Base-by-base conservation (phyloP, 53 echinoderm and acorn worm species). In the Astropecten irregularis region DNA sequence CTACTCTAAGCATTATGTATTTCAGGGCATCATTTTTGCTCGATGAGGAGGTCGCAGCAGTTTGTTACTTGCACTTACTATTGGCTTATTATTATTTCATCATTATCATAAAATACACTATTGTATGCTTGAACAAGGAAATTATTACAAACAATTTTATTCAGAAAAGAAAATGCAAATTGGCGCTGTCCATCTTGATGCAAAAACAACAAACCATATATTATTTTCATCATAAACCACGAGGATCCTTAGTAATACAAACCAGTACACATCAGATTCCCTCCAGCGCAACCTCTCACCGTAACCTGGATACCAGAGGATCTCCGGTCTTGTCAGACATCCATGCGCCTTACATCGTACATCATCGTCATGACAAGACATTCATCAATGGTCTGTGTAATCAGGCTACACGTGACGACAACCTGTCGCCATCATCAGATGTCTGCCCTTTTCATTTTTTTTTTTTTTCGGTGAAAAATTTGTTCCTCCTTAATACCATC, bases 401-500 rank as follows among this genome's bases (percentile, higher is more conserved):
- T 38, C 74, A 74, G 74, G 74, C 74, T 56, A 74, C 39, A 15
- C 0, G n/a, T 55, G 56, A 57, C 56, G 74, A 39, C 74, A 74
- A 73, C 73, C 73, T 74, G 74, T 56, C 73, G 73, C 73, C 73
- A 74, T 54, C 23, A 13, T 23, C 58, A 0, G 47, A 26, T 46
- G 18, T 40, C 20, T 16, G 56, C 39, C 57, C 57, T 57, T 10
- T 23, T 38, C 19, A n/a, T n/a, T n/a, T n/a, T n/a, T n/a, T n/a
- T n/a, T n/a, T n/a, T n/a, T n/a, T n/a, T n/a, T n/a, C n/a, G n/a
- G n/a, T n/a, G n/a, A n/a, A n/a, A n/a, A n/a, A n/a, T n/a, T n/a
- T n/a, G n/a, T n/a, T n/a, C n/a, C n/a, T n/a, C n/a, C n/a, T n/a
- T n/a, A n/a, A n/a, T n/a, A n/a, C n/a, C n/a, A n/a, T n/a, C n/a